Evolutionary conservation across 2,797 vertebrate genomes (phyloP), one percentile per base, ranked within the genome.

Genomic region (Meriones psammophilus): DNA sequence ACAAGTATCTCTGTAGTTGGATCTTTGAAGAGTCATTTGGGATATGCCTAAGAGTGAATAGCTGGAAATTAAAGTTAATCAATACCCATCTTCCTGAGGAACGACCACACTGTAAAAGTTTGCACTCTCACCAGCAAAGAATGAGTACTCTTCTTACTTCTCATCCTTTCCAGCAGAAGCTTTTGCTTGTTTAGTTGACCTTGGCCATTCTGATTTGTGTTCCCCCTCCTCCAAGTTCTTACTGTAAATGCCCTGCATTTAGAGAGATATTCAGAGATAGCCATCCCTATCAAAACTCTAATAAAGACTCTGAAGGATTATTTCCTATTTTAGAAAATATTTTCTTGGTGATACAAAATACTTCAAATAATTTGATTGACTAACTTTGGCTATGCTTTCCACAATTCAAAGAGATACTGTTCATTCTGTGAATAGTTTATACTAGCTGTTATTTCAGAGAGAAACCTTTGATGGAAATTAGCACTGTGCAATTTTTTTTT

Each of bases 301-400:
- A 36, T 73, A 87, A 56, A 68, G 26, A 69, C 54, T 95, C 46
- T 93, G 39, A 91, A 91, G 62, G 17, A 77, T 81, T 76, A 74
- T 68, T 87, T 50, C 5, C 20, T 30, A 9, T 83, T 81, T 60
- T 42, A 74, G 50, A 13, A 83, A 94, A 66, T 8, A 83, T 62
- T 68, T 54, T 73, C 26, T 88, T 74, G 15, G 20, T 81, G 18
- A 85, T 14, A 85, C 64, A 93, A 68, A 73, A 84, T 42, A 36
- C 89, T 78, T 88, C 30, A 84, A 92, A 80, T 9, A 20, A 73
- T 46, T 81, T 71, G 14, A 39, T 92, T 90, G 36, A 33, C 4
- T 46, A 77, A 94, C 20, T 42, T 85, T 91, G 54, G 15, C 28
- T 77, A 26, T 89, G 5, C 76, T 86, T 3, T 39, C 42, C 30